Conservation (phyloP, 2,888 invertebrate species). For the Rambutsinella grinnellia region DNA sequence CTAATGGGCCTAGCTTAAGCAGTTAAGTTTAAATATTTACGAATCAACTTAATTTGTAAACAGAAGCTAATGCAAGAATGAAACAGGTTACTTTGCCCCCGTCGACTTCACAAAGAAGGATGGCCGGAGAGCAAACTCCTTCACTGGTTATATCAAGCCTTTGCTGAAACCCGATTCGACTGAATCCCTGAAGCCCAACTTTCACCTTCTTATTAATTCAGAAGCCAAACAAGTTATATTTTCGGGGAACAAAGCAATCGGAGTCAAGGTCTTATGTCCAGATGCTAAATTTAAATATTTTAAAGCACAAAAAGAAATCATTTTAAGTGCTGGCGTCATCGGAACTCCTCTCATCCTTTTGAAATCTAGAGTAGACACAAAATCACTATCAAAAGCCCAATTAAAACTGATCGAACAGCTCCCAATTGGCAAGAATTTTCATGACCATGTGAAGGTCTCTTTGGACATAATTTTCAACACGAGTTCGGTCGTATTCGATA, state of each 20-base stretch:
- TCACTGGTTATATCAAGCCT: slow-evolving; percentile 36
- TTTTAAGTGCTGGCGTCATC: slow-evolving; percentile 9
- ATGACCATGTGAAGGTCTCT: not conserved
- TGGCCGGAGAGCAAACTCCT: slow-evolving; percentile 44
- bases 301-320: slow-evolving; percentile 4
- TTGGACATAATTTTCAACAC: not conserved
- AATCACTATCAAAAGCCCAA: not conserved
- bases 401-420: not conserved
- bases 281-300: not conserved
- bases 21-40: too few relatives aligned
- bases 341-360: slow-evolving; percentile 4
- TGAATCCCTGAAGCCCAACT: not conserved
- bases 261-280: not conserved
- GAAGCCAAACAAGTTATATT: not conserved
- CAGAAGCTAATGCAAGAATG: not conserved
- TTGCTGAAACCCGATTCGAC: slow-evolving; percentile 27
- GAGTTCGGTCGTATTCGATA: not conserved
- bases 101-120: slow-evolving; percentile 32
- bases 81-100: slow-evolving; percentile 24
- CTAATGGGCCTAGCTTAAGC: slow-evolving; percentile 13
- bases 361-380: slow-evolving; percentile 23
- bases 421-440: slow-evolving; percentile 1
- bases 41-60: too few relatives aligned
- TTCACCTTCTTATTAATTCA: not conserved
- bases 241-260: slow-evolving; percentile 5